Conservation (phyloP, 2,888 invertebrate genomes). For the Itoplectis maculator region DNA sequence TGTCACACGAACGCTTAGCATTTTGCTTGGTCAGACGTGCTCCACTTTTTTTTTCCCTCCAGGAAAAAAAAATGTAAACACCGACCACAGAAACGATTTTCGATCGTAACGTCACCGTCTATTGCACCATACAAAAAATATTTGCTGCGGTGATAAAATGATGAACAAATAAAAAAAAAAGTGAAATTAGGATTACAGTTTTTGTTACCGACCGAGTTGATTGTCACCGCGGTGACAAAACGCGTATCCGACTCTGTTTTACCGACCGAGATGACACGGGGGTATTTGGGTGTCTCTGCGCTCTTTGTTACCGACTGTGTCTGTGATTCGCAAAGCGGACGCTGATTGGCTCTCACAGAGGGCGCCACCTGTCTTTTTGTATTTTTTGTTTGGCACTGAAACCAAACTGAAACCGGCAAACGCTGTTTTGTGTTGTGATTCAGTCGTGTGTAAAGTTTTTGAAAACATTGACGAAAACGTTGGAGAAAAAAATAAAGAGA, state of each 20-base stretch:
- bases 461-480: background rate
- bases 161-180: background rate
- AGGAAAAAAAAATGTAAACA: conserved; percentile 35
- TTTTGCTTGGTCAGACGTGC: conserved; percentile 64
- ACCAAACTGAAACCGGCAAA: too few relatives aligned
- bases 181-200: too few relatives aligned
- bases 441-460: background rate
- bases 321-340: too few relatives aligned
- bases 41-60: conserved; percentile 52
- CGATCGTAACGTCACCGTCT: background rate
- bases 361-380: background rate
- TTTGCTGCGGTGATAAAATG: background rate
- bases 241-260: too few relatives aligned
- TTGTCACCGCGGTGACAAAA: too few relatives aligned
- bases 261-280: too few relatives aligned
- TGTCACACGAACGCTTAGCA: background rate
- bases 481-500: background rate
- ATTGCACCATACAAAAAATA: conserved; percentile 24
- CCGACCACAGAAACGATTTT: conserved; percentile 4
- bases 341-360: background rate
- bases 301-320: too few relatives aligned
- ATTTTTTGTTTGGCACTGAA: background rate
- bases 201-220: too few relatives aligned
- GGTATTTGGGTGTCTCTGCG: too few relatives aligned
- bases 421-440: too few relatives aligned